Percentiles rank a stretch among this genome's conserved stretches.
phyloP scores from a whole-genome alignment of 2,113 vertebrate genomes.

The Triplophysa dalaica region DNA sequence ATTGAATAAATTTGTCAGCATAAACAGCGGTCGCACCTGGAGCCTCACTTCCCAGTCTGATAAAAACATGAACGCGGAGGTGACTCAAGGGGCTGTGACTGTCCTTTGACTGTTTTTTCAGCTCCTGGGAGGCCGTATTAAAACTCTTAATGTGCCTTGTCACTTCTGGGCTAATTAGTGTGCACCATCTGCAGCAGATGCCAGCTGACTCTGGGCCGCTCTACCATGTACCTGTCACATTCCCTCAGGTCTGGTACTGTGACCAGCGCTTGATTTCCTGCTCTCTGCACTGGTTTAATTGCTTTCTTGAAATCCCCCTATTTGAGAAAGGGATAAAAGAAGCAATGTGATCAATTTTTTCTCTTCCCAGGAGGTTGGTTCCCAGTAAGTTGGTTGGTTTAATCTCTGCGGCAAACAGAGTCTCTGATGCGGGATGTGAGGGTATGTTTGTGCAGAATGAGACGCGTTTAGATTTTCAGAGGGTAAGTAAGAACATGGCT shows the following conservation, averaged over 20 bases:
- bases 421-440: neutral
- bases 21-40: neutral
- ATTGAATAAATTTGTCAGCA: neutral
- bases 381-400: neutral
- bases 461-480: neutral
- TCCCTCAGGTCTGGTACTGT: conserved; percentile 23
- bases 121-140: neutral
- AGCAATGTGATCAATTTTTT: conserved; percentile 9
- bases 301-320: conserved; percentile 28
- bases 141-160: conserved; percentile 14
- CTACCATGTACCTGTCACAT: conserved; percentile 25
- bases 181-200: conserved; percentile 24
- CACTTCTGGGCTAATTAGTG: conserved; percentile 27
- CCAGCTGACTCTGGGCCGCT: conserved; percentile 20
- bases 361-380: neutral
- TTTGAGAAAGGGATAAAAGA: conserved; percentile 12
- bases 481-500: neutral
- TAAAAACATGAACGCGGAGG: neutral
- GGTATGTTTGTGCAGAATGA: neutral
- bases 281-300: conserved; percentile 1
- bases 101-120: neutral
- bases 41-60: neutral
- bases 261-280: conserved; percentile 8
- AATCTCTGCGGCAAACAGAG: neutral
- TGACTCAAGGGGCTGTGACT: neutral